Percentiles rank a stretch among this genome's conserved stretches.
These are phyloP conservation scores for Dromiciops gliroides DNA, from an alignment of 2,113 vertebrate species.

Conservation along the genomic window DNA sequence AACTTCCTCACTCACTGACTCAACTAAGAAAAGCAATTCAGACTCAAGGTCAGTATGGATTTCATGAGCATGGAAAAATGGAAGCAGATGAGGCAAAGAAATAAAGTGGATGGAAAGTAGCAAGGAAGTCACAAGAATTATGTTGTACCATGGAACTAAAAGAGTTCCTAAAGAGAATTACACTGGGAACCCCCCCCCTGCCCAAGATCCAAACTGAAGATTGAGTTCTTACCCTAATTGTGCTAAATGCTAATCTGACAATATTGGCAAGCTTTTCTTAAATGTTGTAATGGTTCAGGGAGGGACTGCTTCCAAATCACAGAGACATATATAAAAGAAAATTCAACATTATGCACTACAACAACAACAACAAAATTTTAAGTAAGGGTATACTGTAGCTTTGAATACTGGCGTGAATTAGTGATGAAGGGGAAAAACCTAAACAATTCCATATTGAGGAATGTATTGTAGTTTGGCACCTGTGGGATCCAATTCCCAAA, in stretches of 20 bases:
- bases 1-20: neutral
- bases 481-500: neutral
- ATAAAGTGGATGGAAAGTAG: neutral
- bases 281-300: slow-evolving; percentile 4
- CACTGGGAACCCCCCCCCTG: neutral
- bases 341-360: neutral
- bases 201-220: neutral
- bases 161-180: neutral
- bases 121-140: neutral
- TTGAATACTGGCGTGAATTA: neutral
- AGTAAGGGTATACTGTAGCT: slow-evolving; percentile 6
- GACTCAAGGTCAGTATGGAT: neutral
- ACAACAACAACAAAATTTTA: neutral
- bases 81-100: neutral
- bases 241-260: neutral
- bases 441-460: neutral
- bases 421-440: neutral
- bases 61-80: neutral
- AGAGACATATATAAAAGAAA: slow-evolving; percentile 13
- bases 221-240: neutral
- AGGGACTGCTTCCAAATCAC: slow-evolving; percentile 21
- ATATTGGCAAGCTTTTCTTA: neutral
- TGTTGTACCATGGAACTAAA: neutral
- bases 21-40: neutral
- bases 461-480: neutral